These are phyloP conservation scores for Lontra canadensis DNA, from an alignment of 2,113 vertebrate species.

Conservation along the genomic window DNA sequence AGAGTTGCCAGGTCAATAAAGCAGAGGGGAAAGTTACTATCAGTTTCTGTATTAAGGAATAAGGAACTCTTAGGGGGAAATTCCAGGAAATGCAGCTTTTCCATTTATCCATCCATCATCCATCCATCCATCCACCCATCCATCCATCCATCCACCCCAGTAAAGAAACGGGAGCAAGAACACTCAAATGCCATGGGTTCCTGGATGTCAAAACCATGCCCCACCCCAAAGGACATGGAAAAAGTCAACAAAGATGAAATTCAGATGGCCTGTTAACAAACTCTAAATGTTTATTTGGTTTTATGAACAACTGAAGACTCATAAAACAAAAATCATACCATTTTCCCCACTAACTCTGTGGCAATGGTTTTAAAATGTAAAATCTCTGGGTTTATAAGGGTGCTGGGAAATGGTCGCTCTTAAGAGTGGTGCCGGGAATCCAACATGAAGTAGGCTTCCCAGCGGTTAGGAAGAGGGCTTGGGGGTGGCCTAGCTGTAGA, in stretches of 20 bases:
- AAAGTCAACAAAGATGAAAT: background rate
- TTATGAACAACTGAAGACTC: background rate
- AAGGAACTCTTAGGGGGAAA: background rate
- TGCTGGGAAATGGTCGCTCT: background rate
- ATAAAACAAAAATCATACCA: background rate
- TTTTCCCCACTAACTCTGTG: background rate
- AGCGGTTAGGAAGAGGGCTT: background rate
- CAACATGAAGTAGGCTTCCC: background rate
- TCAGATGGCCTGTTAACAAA: background rate
- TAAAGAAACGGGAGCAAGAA: background rate
- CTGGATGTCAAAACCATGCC: background rate
- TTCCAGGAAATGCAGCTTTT: background rate
- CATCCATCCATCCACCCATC: background rate
- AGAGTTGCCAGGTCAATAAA: background rate
- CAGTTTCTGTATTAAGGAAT: background rate
- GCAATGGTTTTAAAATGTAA: background rate
- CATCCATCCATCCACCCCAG: background rate
- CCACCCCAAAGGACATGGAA: background rate
- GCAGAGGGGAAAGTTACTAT: background rate
- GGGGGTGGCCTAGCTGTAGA: rapidly evolving
- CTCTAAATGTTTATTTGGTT: background rate
- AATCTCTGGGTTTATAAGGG: background rate
- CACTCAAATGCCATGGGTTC: background rate
- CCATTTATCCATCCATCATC: background rate
- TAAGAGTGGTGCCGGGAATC: background rate